Evolutionary conservation across 2,888 invertebrate genomes (phyloP), one percentile per base, ranked within the genome.

Genomic region (Drosophila ustulata): DNA sequence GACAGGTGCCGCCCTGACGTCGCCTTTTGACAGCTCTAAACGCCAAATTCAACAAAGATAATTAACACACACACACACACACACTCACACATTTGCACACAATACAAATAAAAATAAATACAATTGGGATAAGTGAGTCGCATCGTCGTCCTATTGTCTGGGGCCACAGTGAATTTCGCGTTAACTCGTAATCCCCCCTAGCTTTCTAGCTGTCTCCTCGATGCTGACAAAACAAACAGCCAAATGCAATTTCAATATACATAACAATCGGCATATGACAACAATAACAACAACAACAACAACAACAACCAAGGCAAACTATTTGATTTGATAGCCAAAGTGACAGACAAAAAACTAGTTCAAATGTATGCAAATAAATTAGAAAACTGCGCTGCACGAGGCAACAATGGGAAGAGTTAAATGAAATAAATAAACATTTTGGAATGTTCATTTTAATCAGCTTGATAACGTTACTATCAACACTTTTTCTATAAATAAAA

Each of bases 11-110:
- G 64, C 55, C 46, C 70, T 67, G 56, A 65, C 67, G 67, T 62
- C 79, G 51, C 43, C 57, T 18, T 58, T 75, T 83, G 82, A 86
- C 87, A 83, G 84, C 87, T 59, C 70, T 63, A 83, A 82, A 66
- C 62, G 77, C 63, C 57, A 66, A 66, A 78, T 68, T 66, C 52
- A 66, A 59, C 25, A 39, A 41, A 77, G 49, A 79, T 72, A 81
- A 87, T 83, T 79, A 83, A 71, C 87, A 71, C 68, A 70, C 23
- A 67, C 46, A 57, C 46, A 47, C 61, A 66, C 13, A 47, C 61
- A 66, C n/a, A 70, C 45, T 59, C 50, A 39, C 52, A 63, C 34
- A 28, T 18, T 3, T 9, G 51, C 51, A 23, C 18, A 18, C n/a
- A 30, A 30, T 23, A 32, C 25, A 23, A 18, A 37, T 46, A 53